Base-by-base conservation (phyloP, 2,888 invertebrate species). In the Bombylius major region DNA sequence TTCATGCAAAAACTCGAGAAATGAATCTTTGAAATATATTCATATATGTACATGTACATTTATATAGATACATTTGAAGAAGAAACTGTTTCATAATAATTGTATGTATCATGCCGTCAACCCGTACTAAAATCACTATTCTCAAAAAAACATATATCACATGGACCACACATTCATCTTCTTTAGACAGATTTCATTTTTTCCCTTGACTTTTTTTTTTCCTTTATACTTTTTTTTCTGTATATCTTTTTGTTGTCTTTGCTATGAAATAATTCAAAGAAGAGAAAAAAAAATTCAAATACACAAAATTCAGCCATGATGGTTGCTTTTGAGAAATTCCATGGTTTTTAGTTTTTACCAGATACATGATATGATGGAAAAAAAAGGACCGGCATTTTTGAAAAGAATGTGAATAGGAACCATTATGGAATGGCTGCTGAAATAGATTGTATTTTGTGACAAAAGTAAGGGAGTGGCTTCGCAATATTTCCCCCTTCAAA, bases 101-200 rank as follows among this genome's bases (percentile, higher is more conserved):
- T 11, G 8, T 36, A 36, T 36, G 34, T 36, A 36, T 36, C 7
- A 42, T 8, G 11, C 6, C 39, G 39, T 42, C 39, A 42, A 42
- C 39, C 11, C 39, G 39, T 42, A 8, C 39, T 11, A 42, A 42
- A 42, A 42, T 11, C 11, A 11, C 39, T 11, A 11, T 11, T 42
- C 11, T 42, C 11, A 11, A 11, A 42, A 23, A 11, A 5, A 33
- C 55, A 55, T 55, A 55, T 51, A 55, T 55, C 50, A 53, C 52
- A 42, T 23, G 52, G 56, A 50, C 53, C 53, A 56, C 56, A 56
- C 56, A 53, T 53, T 56, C 23, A 52, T 56, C 52, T 56, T 49
- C 47, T 23, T 46, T 33, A 36, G 45, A 36, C 50, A 45, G 45
- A 31, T 53, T 46, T 42, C n/a, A 34, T 50, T 50, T 51, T 50